Base-by-base conservation (phyloP, 2,888 invertebrate species). In the Crematogaster levior region DNA sequence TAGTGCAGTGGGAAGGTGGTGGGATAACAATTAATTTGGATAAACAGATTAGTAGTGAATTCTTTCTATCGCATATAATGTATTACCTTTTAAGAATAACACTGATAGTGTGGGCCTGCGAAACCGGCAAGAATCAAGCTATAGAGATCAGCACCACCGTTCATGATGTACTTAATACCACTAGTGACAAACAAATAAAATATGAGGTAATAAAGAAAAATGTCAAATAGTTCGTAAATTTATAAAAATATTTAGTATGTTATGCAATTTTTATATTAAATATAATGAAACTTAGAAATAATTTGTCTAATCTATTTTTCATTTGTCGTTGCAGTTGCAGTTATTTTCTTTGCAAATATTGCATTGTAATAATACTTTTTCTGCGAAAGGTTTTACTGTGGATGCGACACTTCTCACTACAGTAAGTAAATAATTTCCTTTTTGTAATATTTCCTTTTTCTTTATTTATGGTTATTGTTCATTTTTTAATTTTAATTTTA, bases 121-220 rank as follows among this genome's bases (percentile, higher is more conserved):
- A 61, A 40, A 61, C 21, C 15, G 21, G 61, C 15, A 61, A 61
- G 1, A 61, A 61, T 61, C 21, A 61, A 61, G 37, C 61, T 0
- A 3, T 4, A 37, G 0, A 40, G 15, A 61, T 61, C 7, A 0
- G 24, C 2, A 61, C 61, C 12, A 61, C 61, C 1, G 7, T 61
- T 37, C 61, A 61, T 3, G 15, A 61, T 24, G 15, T 40, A 7
- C 24, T 61, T 61, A 61, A 61, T 40, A 15, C 1, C 7, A 40
- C 6, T 7, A 40, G 1, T 3, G 15, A 61, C 24, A 3, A 40
- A 15, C 37, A 24, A 61, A 24, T 61, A 21, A 61, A 61, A 37
- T 7, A 61, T 40, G 21, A 61, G 61, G 37, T 61, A 61, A 60
- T 60, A 24, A 61, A 61, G 30, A n/a, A 61, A 61, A 61, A 0